These are phyloP conservation scores for Enteromius afrohamiltoni DNA, from an alignment of 2,797 vertebrate genomes.

Conservation along the genomic window DNA sequence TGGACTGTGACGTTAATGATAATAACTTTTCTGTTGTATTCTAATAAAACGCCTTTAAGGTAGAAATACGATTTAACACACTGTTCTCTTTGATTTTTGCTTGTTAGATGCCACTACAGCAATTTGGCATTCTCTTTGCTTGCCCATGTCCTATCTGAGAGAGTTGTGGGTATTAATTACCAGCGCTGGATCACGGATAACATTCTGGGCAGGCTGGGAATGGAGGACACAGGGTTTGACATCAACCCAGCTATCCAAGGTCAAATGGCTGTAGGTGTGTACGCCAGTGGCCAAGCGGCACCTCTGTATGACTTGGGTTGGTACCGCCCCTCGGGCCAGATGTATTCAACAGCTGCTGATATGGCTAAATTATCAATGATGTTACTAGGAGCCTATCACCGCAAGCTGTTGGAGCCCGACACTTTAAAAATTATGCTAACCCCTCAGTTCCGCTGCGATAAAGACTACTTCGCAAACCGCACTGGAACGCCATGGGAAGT, in stretches of 20 bases:
- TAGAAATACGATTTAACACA: background rate
- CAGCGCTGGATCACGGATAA: conserved; percentile 90
- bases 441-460: conserved; percentile 86
- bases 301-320: conserved; percentile 94
- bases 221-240: conserved; percentile 94
- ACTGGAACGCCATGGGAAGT: conserved; percentile 96
- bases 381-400: conserved; percentile 86
- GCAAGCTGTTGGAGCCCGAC: conserved; percentile 84
- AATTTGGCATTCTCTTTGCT: conserved; percentile 92
- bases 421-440: conserved; percentile 90
- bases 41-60: background rate
- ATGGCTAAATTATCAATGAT: conserved; percentile 91
- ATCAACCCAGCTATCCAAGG: conserved; percentile 77
- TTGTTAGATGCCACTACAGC: conserved; percentile 91
- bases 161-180: conserved; percentile 81
- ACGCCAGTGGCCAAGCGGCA: conserved; percentile 82
- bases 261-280: conserved; percentile 90
- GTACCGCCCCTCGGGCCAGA: conserved; percentile 95
- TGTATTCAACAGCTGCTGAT: conserved; percentile 92
- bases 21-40: background rate
- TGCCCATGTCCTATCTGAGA: conserved; percentile 88
- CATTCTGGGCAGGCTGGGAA: conserved; percentile 87
- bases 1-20: background rate
- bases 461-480: conserved; percentile 90
- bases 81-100: background rate